These are phyloP conservation scores for Prostheceraeus crozeri DNA, from an alignment of 2,888 invertebrate genomes.

Conservation along the genomic window DNA sequence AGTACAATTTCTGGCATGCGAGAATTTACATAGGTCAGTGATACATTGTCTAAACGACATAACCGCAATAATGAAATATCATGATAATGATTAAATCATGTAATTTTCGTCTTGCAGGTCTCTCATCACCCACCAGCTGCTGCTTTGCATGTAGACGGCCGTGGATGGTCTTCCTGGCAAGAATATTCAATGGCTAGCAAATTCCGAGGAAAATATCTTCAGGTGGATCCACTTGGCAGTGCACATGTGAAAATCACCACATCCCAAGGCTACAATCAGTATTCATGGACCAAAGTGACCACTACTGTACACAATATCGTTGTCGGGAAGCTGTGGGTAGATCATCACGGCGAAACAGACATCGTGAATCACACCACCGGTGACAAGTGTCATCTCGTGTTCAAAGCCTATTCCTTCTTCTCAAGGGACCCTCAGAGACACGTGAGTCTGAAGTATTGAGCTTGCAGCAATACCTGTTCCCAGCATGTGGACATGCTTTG, in stretches of 20 bases:
- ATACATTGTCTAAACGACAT: too few relatives aligned
- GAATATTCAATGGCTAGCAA: slow-evolving; percentile 99
- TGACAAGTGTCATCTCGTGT: slow-evolving; percentile 90
- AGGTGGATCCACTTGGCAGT: slow-evolving; percentile 62
- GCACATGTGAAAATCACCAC: slow-evolving; percentile 62
- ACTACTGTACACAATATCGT: slow-evolving; percentile 99
- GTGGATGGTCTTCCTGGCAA: slow-evolving; percentile 88
- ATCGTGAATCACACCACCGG: slow-evolving; percentile 80
- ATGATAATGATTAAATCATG: too few relatives aligned
- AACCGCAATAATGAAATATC: too few relatives aligned
- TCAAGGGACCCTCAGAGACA: slow-evolving; percentile 80
- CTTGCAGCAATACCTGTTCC: too few relatives aligned
- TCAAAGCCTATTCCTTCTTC: slow-evolving; percentile 96
- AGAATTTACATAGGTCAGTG: too few relatives aligned
- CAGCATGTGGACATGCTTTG: too few relatives aligned
- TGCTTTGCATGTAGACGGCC: slow-evolving; percentile 82
- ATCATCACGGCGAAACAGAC: slow-evolving; percentile 98
- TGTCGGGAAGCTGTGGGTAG: slow-evolving; percentile 97
- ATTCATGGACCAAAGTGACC: slow-evolving; percentile 93
- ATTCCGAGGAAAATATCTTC: slow-evolving; percentile 92
- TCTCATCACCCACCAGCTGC: slow-evolving; percentile 96
- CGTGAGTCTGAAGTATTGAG: too few relatives aligned
- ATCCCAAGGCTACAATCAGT: slow-evolving; percentile 69
- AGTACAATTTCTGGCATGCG: too few relatives aligned
- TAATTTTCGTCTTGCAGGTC: too few relatives aligned